These are phyloP conservation scores for Lanius collurio DNA, from an alignment of 2,113 vertebrate genomes.

Conservation along the genomic window DNA sequence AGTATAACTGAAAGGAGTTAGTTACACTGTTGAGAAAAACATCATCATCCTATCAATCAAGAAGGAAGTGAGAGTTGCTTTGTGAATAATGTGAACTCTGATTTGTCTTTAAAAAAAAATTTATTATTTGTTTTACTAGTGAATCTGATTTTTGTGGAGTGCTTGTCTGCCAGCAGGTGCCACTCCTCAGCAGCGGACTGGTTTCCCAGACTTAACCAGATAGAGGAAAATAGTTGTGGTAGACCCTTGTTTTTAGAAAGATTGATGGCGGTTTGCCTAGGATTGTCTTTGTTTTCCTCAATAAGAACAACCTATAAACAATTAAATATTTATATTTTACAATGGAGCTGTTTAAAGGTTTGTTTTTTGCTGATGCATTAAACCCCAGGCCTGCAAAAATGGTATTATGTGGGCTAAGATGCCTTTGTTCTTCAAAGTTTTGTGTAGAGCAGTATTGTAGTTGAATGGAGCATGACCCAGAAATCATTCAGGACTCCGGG, in stretches of 20 bases:
- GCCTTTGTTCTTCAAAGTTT: background rate
- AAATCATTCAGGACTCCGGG: background rate
- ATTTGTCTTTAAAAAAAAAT: background rate
- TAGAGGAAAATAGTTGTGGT: background rate
- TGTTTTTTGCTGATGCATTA: background rate
- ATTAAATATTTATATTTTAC: conserved; percentile 23
- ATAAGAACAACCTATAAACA: background rate
- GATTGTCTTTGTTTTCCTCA: background rate
- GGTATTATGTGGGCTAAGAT: background rate
- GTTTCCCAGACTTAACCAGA: background rate
- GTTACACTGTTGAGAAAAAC: background rate
- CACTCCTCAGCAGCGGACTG: background rate
- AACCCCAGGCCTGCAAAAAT: background rate
- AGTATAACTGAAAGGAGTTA: background rate
- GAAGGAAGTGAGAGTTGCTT: background rate
- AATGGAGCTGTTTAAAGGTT: background rate
- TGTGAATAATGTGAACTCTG: background rate
- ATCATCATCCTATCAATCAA: background rate
- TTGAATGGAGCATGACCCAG: background rate
- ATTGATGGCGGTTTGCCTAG: background rate
- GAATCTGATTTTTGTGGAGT: background rate
- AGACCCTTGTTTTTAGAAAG: background rate
- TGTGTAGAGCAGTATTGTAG: background rate
- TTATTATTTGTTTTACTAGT: background rate
- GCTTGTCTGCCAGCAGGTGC: conserved; percentile 6